A percentile compares a stretch with the other conserved stretches of the same genome.
These are phyloP conservation scores for Falco cherrug DNA, from an alignment of 2,797 vertebrate genomes.

Conservation along the genomic window DNA sequence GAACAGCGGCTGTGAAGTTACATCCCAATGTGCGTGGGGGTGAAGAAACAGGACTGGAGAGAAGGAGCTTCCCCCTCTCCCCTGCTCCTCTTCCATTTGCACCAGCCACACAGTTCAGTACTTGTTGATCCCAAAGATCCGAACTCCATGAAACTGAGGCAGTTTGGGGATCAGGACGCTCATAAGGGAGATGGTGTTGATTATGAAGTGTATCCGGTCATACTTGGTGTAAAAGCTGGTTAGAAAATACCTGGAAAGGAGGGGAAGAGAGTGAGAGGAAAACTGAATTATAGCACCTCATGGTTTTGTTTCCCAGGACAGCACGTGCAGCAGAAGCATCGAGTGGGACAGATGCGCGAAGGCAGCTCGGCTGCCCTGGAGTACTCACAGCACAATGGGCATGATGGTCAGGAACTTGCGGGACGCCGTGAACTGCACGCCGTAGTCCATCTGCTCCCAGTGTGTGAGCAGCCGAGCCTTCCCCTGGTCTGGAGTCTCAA, in stretches of 20 bases:
- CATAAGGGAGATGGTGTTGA: slow-evolving; percentile 92
- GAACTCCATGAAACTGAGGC: slow-evolving; percentile 95
- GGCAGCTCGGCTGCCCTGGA: neutral
- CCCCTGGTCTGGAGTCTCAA: slow-evolving; percentile 96
- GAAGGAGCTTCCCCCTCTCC: neutral
- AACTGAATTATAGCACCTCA: fast-evolving
- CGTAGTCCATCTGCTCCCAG: slow-evolving; percentile 99
- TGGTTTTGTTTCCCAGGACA: neutral
- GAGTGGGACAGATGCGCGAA: fast-evolving
- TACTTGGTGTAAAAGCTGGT: slow-evolving; percentile 99
- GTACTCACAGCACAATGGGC: slow-evolving; percentile 93
- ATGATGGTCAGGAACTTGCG: slow-evolving; percentile 98
- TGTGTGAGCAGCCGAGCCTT: slow-evolving; percentile 94
- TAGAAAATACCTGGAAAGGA: slow-evolving; percentile 88
- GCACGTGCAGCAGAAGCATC: fast-evolving
- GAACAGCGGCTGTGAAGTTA: slow-evolving; percentile 44
- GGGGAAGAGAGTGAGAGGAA: neutral
- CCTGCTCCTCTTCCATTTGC: neutral
- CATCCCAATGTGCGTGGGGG: neutral
- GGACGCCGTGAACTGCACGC: slow-evolving; percentile 94
- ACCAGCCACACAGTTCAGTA: slow-evolving; percentile 81
- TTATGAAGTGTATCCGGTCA: slow-evolving; percentile 90
- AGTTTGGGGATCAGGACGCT: slow-evolving; percentile 95
- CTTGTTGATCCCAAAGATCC: slow-evolving; percentile 97
- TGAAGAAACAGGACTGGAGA: neutral